Percentiles rank a stretch among this genome's conserved stretches.
phyloP scores from a whole-genome alignment of 2,888 invertebrate species.

The Neoaliturus tenellus region DNA sequence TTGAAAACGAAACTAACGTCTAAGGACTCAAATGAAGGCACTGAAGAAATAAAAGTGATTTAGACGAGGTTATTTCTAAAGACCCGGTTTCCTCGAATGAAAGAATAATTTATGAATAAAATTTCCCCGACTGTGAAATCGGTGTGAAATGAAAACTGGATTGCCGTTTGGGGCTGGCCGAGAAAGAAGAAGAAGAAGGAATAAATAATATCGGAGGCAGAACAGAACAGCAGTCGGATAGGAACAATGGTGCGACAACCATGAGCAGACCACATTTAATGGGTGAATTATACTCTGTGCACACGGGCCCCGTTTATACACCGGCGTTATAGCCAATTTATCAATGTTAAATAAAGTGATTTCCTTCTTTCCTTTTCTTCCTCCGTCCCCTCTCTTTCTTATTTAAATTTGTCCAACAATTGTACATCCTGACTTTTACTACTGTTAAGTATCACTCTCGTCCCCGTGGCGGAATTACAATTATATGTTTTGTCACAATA shows the following conservation, averaged over 20 bases:
- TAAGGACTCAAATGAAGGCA: constrained; percentile 7
- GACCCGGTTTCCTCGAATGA: constrained; percentile 38
- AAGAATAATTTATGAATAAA: constrained; percentile 51
- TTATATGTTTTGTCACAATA: neutral
- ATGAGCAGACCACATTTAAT: constrained; percentile 55
- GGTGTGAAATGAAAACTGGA: constrained; percentile 47
- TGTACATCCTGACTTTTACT: neutral
- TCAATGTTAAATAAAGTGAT: constrained; percentile 44
- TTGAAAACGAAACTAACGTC: neutral
- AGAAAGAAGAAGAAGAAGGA: constrained; percentile 39
- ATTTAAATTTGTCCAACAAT: constrained; percentile 13
- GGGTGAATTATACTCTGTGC: constrained; percentile 53
- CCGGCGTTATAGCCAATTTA: constrained; percentile 45
- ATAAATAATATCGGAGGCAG: constrained; percentile 12
- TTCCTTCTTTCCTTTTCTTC: neutral
- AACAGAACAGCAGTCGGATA: constrained; percentile 41
- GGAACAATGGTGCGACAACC: constrained; percentile 37
- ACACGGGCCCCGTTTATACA: constrained; percentile 11
- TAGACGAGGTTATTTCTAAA: constrained; percentile 42
- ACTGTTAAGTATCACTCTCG: neutral
- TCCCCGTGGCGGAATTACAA: neutral
- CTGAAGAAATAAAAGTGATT: constrained; percentile 40
- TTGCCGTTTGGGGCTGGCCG: constrained; percentile 22
- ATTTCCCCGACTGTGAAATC: constrained; percentile 28
- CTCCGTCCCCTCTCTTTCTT: neutral